Conservation (phyloP, 2,797 vertebrate genomes). For the Cossypha niveicapilla region DNA sequence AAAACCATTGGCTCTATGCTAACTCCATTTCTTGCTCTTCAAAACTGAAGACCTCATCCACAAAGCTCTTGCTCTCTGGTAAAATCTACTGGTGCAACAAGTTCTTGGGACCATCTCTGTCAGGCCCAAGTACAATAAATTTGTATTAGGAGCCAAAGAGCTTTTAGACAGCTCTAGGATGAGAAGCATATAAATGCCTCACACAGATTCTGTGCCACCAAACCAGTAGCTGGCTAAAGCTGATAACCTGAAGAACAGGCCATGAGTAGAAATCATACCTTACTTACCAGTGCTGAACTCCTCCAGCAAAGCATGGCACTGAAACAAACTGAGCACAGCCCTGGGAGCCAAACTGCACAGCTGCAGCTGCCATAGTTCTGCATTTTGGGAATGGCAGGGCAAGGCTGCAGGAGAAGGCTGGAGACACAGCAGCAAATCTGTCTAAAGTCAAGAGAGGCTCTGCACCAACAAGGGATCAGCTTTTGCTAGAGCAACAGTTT, state of each 20-base stretch:
- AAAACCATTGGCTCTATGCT: not conserved
- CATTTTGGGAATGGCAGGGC: not conserved
- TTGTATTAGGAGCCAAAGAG: not conserved
- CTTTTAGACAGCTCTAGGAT: not conserved
- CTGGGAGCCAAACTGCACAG: not conserved
- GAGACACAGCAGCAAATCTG: not conserved
- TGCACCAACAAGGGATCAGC: not conserved
- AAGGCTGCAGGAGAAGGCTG: not conserved
- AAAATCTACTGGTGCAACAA: not conserved
- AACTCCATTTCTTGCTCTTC: not conserved
- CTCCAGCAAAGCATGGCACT: not conserved
- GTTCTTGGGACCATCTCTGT: not conserved
- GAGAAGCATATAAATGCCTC: not conserved
- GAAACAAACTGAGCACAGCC: not conserved
- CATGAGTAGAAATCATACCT: not conserved
- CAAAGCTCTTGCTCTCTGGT: not conserved
- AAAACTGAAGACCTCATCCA: not conserved
- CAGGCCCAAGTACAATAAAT: not conserved
- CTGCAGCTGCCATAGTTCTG: not conserved
- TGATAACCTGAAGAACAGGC: rapidly evolving
- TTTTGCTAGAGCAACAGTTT: not conserved
- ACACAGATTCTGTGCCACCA: not conserved
- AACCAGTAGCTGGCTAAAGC: not conserved
- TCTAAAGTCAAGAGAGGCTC: not conserved
- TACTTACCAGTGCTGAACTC: not conserved